These are phyloP conservation scores for Lemur catta DNA, from an alignment of 2,797 vertebrate genomes.

Conservation along the genomic window DNA sequence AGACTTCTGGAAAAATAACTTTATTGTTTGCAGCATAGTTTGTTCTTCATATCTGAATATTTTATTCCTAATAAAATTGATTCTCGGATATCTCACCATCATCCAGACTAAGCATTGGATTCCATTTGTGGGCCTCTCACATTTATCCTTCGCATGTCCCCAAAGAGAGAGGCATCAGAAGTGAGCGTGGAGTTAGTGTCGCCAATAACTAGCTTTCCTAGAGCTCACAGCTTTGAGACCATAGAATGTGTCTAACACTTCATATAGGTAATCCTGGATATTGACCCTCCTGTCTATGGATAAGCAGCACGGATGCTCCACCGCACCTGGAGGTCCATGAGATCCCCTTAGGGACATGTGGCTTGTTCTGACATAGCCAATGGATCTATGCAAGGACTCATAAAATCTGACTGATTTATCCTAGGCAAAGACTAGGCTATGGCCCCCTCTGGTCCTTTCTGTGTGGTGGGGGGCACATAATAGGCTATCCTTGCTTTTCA, in stretches of 20 bases:
- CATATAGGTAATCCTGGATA: not conserved
- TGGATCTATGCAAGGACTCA: not conserved
- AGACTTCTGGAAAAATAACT: not conserved
- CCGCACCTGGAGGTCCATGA: not conserved
- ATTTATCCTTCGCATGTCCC: not conserved
- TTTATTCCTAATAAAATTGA: not conserved
- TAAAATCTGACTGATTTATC: constrained; percentile 2
- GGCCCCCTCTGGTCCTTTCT: not conserved
- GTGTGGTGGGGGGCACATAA: not conserved
- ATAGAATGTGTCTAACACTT: not conserved
- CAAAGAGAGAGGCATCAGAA: not conserved
- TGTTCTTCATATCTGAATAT: not conserved
- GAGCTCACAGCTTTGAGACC: not conserved
- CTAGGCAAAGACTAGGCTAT: not conserved
- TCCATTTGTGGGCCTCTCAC: not conserved
- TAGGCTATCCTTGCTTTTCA: constrained; percentile 8
- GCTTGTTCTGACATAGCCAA: not conserved
- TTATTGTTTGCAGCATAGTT: not conserved
- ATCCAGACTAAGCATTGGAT: not conserved
- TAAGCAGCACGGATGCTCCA: not conserved
- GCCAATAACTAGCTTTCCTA: not conserved
- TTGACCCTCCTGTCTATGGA: not conserved
- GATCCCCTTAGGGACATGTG: not conserved
- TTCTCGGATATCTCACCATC: not conserved
- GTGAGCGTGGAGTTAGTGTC: not conserved